phyloP scores from a whole-genome alignment of 2,888 invertebrate species.

The Furcula furcula region DNA sequence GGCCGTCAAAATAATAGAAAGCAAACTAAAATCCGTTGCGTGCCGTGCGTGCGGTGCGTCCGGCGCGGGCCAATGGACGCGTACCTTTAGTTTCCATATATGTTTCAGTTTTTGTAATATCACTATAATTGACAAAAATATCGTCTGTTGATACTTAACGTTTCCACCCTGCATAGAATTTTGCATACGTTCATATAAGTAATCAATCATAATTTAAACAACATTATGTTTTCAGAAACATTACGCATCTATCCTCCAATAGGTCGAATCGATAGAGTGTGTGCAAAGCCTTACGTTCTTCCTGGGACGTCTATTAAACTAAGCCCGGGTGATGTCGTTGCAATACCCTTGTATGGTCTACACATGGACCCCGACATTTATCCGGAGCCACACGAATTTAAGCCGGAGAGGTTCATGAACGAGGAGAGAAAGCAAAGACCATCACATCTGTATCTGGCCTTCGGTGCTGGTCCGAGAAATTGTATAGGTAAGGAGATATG shows the following conservation, averaged over 20 bases:
- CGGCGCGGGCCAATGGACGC: too few species aligned
- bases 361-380: constrained; percentile 80
- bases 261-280: constrained; percentile 74
- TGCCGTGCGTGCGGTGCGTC: too few species aligned
- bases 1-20: too few species aligned
- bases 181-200: too few species aligned
- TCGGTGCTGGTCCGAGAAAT: constrained; percentile 78
- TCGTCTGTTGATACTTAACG: too few species aligned
- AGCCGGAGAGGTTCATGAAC: constrained; percentile 78
- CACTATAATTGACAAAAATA: too few species aligned
- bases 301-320: constrained; percentile 69
- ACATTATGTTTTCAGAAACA: constrained; percentile 71
- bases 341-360: constrained; percentile 70
- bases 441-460: constrained; percentile 75
- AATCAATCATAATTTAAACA: too few species aligned
- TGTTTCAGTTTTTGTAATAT: too few species aligned
- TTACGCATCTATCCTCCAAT: constrained; percentile 82
- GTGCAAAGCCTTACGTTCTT: constrained; percentile 77
- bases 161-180: too few species aligned
- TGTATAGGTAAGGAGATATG: constrained; percentile 71
- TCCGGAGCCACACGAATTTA: constrained; percentile 77
- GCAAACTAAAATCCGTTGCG: too few species aligned
- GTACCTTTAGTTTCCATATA: too few species aligned
- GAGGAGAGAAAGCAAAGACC: constrained; percentile 75
- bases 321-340: constrained; percentile 66